A percentile compares a stretch with the other conserved stretches of the same genome.
These are phyloP conservation scores for Holacanthella duospinosa DNA, from an alignment of 2,888 invertebrate genomes.

Conservation along the genomic window DNA sequence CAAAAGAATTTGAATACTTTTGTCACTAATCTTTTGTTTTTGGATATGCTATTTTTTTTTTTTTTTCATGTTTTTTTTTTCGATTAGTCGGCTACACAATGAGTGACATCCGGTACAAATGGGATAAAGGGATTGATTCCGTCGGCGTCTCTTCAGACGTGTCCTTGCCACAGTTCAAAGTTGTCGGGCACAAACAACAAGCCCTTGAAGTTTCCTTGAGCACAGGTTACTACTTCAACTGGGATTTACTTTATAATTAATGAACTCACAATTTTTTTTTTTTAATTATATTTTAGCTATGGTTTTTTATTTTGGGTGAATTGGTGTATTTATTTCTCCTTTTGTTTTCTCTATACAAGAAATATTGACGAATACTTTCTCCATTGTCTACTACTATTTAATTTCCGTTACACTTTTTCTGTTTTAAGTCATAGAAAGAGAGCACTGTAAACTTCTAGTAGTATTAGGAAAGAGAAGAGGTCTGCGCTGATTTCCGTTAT, in stretches of 20 bases:
- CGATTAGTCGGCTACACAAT: conserved; percentile 89
- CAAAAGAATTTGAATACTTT: too few species aligned
- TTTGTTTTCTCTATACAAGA: too few species aligned
- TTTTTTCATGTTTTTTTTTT: background rate
- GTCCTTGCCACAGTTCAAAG: conserved; percentile 95
- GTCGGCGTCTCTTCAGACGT: conserved; percentile 92
- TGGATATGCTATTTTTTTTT: background rate
- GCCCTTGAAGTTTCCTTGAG: conserved; percentile 93
- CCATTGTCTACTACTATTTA: too few species aligned
- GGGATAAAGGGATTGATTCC: conserved; percentile 90
- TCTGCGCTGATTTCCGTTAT: too few species aligned
- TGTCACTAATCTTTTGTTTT: too few species aligned
- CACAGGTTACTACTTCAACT: conserved; percentile 58
- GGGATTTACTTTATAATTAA: conserved; percentile 4
- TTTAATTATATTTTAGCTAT: conserved; percentile 1
- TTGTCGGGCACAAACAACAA: conserved; percentile 89
- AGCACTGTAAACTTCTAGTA: too few species aligned
- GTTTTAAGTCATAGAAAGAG: too few species aligned
- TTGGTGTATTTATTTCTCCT: too few species aligned
- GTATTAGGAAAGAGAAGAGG: too few species aligned
- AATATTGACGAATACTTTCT: too few species aligned
- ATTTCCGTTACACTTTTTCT: too few species aligned
- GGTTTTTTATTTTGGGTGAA: background rate
- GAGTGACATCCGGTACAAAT: conserved; percentile 94
- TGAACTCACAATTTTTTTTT: background rate